These are phyloP conservation scores for Centropus unirufus DNA, from an alignment of 2,113 vertebrate species.

Conservation along the genomic window DNA sequence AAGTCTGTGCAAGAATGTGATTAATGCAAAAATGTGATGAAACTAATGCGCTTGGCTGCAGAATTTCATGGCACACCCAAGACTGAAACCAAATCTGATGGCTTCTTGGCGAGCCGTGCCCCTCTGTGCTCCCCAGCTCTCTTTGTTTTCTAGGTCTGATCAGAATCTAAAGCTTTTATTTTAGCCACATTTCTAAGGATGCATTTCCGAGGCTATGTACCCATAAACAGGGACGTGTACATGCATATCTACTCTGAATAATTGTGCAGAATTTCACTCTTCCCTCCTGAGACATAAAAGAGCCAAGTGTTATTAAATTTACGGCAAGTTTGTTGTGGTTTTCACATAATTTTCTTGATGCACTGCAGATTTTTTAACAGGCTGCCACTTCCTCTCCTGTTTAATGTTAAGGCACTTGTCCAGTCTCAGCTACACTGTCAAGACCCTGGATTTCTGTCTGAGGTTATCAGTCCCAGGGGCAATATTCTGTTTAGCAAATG, in stretches of 20 bases:
- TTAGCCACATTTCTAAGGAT: slow-evolving; percentile 15
- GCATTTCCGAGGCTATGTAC: not conserved
- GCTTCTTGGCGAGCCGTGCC: slow-evolving; percentile 39
- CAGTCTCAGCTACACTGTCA: not conserved
- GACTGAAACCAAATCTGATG: slow-evolving; percentile 48
- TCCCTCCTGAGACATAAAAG: slow-evolving; percentile 27
- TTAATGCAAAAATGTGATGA: slow-evolving; percentile 67
- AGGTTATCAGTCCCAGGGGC: not conserved
- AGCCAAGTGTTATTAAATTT: slow-evolving; percentile 60
- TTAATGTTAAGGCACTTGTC: not conserved
- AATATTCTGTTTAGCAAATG: not conserved
- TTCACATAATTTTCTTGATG: slow-evolving; percentile 58
- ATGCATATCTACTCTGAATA: not conserved
- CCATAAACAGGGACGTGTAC: not conserved
- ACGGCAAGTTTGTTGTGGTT: slow-evolving; percentile 15
- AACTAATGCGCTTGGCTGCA: slow-evolving; percentile 66
- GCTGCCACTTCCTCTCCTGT: not conserved
- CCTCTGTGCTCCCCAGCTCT: not conserved
- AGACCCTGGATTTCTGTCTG: not conserved
- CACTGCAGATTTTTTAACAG: slow-evolving; percentile 58
- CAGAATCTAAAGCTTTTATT: not conserved
- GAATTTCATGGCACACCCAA: slow-evolving; percentile 28
- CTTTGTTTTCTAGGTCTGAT: not conserved
- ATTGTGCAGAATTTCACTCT: slow-evolving; percentile 11
- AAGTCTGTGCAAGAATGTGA: slow-evolving; percentile 72